phyloP scores from a whole-genome alignment of 2,113 vertebrate genomes.

The Dicrurus megarhynchus region DNA sequence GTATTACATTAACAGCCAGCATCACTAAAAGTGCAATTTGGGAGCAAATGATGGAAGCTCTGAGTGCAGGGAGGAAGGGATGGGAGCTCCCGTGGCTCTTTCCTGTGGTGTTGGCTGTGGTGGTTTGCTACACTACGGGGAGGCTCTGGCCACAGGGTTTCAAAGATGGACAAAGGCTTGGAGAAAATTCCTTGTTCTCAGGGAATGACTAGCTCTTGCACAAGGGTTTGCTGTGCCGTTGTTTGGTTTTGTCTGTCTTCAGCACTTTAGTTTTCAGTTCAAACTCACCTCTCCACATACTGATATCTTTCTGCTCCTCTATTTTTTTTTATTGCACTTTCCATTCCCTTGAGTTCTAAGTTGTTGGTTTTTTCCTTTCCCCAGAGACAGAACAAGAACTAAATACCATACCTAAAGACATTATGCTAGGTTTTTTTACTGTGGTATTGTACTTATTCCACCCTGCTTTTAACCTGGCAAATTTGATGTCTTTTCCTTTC shows the following conservation, averaged over 20 bases:
- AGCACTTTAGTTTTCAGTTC: background rate
- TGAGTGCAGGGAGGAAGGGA: background rate
- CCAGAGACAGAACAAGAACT: background rate
- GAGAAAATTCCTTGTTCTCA: background rate
- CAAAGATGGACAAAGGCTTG: background rate
- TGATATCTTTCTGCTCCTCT: background rate
- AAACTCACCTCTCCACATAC: background rate
- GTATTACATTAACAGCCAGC: background rate
- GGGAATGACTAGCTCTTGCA: background rate
- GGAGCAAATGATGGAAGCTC: background rate
- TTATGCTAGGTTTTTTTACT: background rate
- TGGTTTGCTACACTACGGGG: rapidly evolving
- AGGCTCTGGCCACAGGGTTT: background rate
- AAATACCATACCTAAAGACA: background rate
- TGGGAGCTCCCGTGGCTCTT: background rate
- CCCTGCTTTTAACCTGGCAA: background rate
- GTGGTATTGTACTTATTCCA: background rate
- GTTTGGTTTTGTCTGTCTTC: background rate
- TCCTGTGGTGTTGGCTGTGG: rapidly evolving
- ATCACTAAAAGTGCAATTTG: background rate
- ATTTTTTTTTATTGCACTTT: background rate
- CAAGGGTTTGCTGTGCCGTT: background rate
- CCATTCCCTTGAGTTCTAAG: background rate
- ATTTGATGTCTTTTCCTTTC: background rate
- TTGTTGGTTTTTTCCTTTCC: background rate